A percentile compares a stretch with the other conserved stretches of the same genome.
These are phyloP conservation scores for Clamator glandarius DNA, from an alignment of 2,797 vertebrate genomes.

Conservation along the genomic window DNA sequence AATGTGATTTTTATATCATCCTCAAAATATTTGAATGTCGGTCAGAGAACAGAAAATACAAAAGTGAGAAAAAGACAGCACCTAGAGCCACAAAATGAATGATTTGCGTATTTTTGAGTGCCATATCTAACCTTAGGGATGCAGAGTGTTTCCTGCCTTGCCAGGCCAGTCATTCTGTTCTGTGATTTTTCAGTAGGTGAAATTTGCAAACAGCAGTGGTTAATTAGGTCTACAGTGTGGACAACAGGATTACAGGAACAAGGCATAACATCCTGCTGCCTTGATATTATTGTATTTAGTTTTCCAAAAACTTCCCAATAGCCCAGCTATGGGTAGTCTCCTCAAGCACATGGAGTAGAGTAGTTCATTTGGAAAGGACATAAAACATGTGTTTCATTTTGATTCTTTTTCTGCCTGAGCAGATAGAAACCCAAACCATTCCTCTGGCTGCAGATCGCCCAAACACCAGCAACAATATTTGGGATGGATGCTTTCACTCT, in stretches of 20 bases:
- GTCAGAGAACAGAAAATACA: not conserved
- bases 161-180: not conserved
- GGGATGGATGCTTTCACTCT: not conserved
- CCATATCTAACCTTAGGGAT: not conserved
- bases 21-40: not conserved
- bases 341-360: not conserved
- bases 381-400: not conserved
- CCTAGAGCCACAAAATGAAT: not conserved
- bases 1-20: not conserved
- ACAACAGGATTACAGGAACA: not conserved
- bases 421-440: not conserved
- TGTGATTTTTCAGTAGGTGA: not conserved
- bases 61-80: not conserved
- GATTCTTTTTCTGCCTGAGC: not conserved
- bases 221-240: not conserved
- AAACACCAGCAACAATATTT: not conserved
- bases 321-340: not conserved
- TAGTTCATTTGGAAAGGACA: not conserved
- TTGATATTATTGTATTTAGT: not conserved
- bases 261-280: not conserved
- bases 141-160: not conserved
- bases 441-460: not conserved
- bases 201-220: not conserved
- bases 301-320: not conserved
- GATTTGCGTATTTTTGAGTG: fast-evolving